phyloP scores from a whole-genome alignment of 2,888 invertebrate species.

The Melanargia galathea region DNA sequence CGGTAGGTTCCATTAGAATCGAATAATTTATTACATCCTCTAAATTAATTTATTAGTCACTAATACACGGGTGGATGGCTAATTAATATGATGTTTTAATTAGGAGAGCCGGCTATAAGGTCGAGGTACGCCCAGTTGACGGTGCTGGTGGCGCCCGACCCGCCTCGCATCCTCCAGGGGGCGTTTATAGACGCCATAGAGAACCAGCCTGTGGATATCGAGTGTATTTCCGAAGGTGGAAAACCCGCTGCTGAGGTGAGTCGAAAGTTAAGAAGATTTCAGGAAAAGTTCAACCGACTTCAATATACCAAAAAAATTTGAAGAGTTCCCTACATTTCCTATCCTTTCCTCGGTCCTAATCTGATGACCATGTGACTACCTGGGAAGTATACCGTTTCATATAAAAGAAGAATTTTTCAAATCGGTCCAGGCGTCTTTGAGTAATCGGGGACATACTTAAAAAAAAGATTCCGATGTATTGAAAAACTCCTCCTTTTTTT shows the following conservation, averaged over 20 bases:
- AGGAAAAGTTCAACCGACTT: too few relatives aligned
- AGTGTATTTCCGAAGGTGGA: conserved; percentile 94
- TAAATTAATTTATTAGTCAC: conserved; percentile 15
- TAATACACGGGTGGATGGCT: not conserved
- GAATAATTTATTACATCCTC: conserved; percentile 13
- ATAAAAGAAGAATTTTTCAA: too few relatives aligned
- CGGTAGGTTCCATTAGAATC: not conserved
- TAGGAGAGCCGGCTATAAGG: conserved; percentile 89
- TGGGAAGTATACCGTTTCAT: too few relatives aligned
- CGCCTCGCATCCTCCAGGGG: conserved; percentile 93
- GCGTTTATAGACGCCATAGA: conserved; percentile 93
- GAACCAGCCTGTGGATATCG: conserved; percentile 93
- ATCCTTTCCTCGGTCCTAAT: too few relatives aligned
- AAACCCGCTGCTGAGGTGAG: conserved; percentile 95
- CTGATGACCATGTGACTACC: too few relatives aligned
- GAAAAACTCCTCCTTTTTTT: too few relatives aligned
- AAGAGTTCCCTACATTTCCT: too few relatives aligned
- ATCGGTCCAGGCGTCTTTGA: too few relatives aligned
- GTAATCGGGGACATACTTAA: too few relatives aligned
- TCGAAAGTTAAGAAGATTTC: too few relatives aligned
- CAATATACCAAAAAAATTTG: too few relatives aligned
- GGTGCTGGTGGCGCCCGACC: conserved; percentile 93
- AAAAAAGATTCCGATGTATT: too few relatives aligned
- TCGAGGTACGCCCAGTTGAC: conserved; percentile 92
- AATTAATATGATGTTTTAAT: conserved; percentile 24